Percentiles rank a stretch among this genome's conserved stretches.
Conservation (phyloP, 2,113 vertebrate genomes). For the Cololabis saira region DNA sequence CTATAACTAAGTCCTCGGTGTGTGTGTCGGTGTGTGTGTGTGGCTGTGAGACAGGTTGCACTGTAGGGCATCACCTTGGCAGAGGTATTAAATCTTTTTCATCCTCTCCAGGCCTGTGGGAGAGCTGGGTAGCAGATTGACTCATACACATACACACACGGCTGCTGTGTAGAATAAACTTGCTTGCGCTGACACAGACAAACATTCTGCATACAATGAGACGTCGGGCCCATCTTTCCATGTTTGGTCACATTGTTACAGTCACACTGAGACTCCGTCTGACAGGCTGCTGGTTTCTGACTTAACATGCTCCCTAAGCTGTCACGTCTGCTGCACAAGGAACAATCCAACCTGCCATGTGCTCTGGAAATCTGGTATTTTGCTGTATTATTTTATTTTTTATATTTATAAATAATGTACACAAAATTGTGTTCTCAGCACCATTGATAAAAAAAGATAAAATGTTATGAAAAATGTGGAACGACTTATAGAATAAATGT, state of each 20-base stretch:
- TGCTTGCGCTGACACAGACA: constrained; percentile 40
- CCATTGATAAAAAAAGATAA: too few relatives aligned
- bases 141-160: constrained; percentile 25
- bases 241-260: constrained; percentile 32
- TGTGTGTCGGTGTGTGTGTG: constrained; percentile 10
- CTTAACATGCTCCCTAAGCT: constrained; percentile 49
- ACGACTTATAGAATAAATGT: too few relatives aligned
- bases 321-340: constrained; percentile 55
- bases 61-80: constrained; percentile 75
- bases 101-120: constrained; percentile 64
- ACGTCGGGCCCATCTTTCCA: constrained; percentile 27
- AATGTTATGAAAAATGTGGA: too few relatives aligned
- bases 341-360: constrained; percentile 15
- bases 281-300: constrained; percentile 52
- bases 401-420: too few relatives aligned
- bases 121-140: constrained; percentile 53
- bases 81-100: constrained; percentile 74
- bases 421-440: too few relatives aligned
- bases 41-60: constrained; percentile 48
- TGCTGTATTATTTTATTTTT: too few relatives aligned
- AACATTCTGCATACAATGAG: constrained; percentile 35
- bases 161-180: constrained; percentile 20
- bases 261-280: constrained; percentile 28
- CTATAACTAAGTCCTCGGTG: constrained; percentile 49
- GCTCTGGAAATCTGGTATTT: neutral